phyloP scores from a whole-genome alignment of 2,888 invertebrate genomes.

The Drosophila niveifrons region DNA sequence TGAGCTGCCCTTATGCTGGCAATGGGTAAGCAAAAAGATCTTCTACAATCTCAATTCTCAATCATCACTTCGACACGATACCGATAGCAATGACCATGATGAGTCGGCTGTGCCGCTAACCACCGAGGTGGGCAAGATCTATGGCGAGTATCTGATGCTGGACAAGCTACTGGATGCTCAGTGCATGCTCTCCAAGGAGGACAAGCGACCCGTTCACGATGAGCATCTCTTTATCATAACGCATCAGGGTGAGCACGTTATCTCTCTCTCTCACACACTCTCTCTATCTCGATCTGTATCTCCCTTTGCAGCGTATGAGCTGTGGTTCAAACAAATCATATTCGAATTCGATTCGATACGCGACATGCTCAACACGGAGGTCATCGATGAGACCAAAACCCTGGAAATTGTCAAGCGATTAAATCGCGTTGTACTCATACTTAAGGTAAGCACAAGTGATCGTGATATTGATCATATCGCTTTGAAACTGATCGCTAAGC shows the following conservation, averaged over 20 bases:
- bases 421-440: conserved; percentile 95
- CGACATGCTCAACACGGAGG: conserved; percentile 90
- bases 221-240: conserved; percentile 99
- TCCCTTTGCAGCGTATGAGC: conserved; percentile 92
- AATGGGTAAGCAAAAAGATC: conserved; percentile 71
- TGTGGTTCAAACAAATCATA: conserved; percentile 99
- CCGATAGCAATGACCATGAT: conserved; percentile 73
- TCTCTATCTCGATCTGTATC: neutral
- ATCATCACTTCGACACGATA: neutral
- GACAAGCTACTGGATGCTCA: conserved; percentile 94
- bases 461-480: neutral
- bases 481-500: neutral
- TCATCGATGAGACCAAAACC: conserved; percentile 95
- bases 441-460: conserved; percentile 88
- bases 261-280: neutral
- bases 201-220: conserved; percentile 93
- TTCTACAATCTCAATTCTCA: neutral
- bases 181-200: conserved; percentile 91
- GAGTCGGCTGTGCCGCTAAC: conserved; percentile 86
- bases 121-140: conserved; percentile 92
- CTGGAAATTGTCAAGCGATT: conserved; percentile 96
- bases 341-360: conserved; percentile 98
- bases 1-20: conserved; percentile 81
- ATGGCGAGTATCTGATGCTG: conserved; percentile 95
- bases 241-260: conserved; percentile 92